Evolutionary conservation across 2,113 vertebrate genomes (phyloP).

Genomic region (Urocitellus parryii): DNA sequence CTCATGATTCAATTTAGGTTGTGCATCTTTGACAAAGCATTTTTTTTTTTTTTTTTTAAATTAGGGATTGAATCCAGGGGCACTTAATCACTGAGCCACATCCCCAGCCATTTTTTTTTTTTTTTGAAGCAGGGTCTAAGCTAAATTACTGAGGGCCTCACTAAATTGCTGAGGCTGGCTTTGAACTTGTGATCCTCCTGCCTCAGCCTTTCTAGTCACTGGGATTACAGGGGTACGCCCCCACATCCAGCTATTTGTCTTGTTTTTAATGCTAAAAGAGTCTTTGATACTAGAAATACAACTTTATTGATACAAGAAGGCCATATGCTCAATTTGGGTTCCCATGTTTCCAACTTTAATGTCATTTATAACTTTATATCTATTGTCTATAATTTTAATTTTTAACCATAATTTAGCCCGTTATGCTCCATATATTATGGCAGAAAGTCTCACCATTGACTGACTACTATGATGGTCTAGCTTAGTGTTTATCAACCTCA

Average conservation of each 20-base stretch:
- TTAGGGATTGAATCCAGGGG: no score
- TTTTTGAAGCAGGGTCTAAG: no score
- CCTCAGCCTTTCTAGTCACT: no score
- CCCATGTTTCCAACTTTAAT: not conserved
- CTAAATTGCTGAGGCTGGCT: no score
- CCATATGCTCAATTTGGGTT: not conserved
- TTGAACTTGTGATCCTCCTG: no score
- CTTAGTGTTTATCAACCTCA: not conserved
- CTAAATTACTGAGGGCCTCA: no score
- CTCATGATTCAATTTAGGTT: not conserved
- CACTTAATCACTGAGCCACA: no score
- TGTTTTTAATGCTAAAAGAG: conserved; percentile 1
- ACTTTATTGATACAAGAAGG: conserved; percentile 20
- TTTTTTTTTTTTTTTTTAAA: not conserved
- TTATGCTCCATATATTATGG: not conserved
- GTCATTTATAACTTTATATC: not conserved
- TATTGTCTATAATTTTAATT: not conserved
- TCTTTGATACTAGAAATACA: not conserved
- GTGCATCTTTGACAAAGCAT: not conserved
- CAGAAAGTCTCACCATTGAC: not conserved
- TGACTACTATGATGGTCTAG: not conserved
- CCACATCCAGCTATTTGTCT: no score
- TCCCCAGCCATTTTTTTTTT: no score
- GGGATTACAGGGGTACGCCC: no score
- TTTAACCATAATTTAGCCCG: not conserved